Percentiles rank a stretch among this genome's conserved stretches.
phyloP scores from a whole-genome alignment of 2,113 vertebrate species.

The Myanophis thanlyinensis region DNA sequence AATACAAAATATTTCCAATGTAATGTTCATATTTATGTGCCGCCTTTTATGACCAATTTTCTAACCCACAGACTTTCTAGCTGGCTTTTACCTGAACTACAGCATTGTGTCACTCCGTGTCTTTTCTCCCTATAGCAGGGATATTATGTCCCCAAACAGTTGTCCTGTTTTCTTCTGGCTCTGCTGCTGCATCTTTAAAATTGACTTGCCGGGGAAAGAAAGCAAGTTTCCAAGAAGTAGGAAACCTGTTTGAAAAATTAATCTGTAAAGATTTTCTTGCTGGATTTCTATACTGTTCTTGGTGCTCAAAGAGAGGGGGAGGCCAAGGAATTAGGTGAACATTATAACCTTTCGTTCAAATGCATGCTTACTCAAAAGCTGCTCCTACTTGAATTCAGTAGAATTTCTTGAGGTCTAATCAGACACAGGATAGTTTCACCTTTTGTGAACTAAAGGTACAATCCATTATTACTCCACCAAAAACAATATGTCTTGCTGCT shows the following conservation, averaged over 20 bases:
- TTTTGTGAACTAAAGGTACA: not conserved
- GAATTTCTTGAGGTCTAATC: not conserved
- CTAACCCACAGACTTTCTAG: not conserved
- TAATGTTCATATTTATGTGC: not conserved
- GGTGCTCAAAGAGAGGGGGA: not conserved
- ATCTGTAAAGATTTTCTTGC: not conserved
- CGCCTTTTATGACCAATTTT: not conserved
- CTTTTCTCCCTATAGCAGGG: not conserved
- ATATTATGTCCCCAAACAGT: not conserved
- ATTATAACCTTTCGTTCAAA: not conserved
- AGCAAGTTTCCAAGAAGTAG: not conserved
- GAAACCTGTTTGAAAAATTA: not conserved
- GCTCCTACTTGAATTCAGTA: not conserved
- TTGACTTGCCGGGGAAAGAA: not conserved
- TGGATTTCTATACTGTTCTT: not conserved
- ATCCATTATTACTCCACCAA: not conserved
- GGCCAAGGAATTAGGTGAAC: not conserved
- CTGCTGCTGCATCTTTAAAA: not conserved
- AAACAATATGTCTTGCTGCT: not conserved
- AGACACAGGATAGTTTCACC: not conserved
- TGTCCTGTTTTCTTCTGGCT: not conserved
- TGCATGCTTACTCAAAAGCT: not conserved
- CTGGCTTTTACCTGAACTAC: not conserved
- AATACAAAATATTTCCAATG: not conserved
- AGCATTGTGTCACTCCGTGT: not conserved